These are phyloP conservation scores for Burhinus bistriatus DNA, from an alignment of 2,113 vertebrate genomes.

Conservation along the genomic window DNA sequence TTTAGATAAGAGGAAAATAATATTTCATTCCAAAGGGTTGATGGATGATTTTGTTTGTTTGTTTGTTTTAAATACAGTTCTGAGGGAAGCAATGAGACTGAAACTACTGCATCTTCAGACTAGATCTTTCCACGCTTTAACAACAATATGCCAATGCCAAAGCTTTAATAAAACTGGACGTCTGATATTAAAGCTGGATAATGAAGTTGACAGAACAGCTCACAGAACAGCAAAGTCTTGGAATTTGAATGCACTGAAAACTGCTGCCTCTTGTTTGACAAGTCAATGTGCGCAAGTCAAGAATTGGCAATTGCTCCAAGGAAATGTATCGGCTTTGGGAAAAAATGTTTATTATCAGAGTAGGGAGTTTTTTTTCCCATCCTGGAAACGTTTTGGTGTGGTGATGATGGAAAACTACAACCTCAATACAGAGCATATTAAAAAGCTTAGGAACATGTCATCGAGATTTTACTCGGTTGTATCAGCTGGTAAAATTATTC, in stretches of 20 bases:
- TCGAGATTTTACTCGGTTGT: conserved; percentile 67
- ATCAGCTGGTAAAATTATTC: conserved; percentile 63
- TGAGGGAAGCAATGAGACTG: conserved; percentile 63
- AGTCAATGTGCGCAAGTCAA: background rate
- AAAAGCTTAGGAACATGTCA: conserved; percentile 16
- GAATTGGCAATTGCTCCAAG: background rate
- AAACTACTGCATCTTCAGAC: conserved; percentile 48
- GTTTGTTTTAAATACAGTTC: conserved; percentile 37
- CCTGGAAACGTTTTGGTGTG: background rate
- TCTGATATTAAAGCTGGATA: background rate
- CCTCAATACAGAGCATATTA: background rate
- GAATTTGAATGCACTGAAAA: background rate
- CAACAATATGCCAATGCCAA: background rate
- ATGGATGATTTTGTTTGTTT: background rate
- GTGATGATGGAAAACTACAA: background rate
- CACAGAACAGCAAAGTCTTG: background rate
- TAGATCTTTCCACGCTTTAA: background rate
- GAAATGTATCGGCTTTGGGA: background rate
- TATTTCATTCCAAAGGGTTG: background rate
- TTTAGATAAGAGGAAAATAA: background rate
- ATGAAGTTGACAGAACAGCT: background rate
- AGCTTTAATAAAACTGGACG: background rate
- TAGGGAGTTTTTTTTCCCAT: background rate
- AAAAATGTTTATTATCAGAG: background rate
- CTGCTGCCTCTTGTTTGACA: background rate